These are phyloP conservation scores for Halesus radiatus DNA, from an alignment of 1,140 invertebrate species.

Conservation along the genomic window DNA sequence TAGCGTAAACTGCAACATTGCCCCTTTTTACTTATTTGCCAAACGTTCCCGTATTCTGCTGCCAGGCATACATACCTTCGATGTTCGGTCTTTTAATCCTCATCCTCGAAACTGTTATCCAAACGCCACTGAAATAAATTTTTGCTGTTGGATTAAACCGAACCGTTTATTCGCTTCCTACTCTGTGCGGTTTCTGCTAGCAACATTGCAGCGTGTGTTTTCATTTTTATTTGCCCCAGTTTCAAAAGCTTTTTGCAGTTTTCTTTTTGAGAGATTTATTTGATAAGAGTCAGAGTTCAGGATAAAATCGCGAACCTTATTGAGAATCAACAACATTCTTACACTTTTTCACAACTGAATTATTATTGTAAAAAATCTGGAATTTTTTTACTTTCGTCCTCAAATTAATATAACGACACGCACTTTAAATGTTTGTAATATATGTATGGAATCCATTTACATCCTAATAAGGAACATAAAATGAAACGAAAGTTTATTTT, in stretches of 20 bases:
- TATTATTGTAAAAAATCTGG: too few relatives aligned
- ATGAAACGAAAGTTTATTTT: too few relatives aligned
- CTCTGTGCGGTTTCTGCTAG: background rate
- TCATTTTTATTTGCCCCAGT: background rate
- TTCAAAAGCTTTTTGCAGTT: constrained; percentile 1
- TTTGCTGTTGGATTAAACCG: constrained; percentile 1
- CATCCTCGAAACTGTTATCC: background rate
- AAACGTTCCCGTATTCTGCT: background rate
- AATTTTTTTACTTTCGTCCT: too few relatives aligned
- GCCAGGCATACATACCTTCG: background rate
- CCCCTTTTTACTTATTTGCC: background rate
- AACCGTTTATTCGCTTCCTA: background rate
- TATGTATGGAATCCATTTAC: too few relatives aligned
- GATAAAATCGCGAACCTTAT: too few relatives aligned
- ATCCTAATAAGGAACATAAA: too few relatives aligned
- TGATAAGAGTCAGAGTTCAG: too few relatives aligned
- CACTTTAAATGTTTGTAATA: too few relatives aligned
- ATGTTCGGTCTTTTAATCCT: background rate
- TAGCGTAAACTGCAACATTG: background rate
- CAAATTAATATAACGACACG: too few relatives aligned
- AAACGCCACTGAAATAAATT: background rate
- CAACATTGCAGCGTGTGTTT: background rate
- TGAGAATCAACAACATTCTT: too few relatives aligned
- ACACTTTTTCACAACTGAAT: too few relatives aligned
- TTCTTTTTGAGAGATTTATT: background rate